Percentiles rank a stretch among this genome's conserved stretches.
These are phyloP conservation scores for Bradypus variegatus DNA, from an alignment of 2,797 vertebrate species.

Conservation along the genomic window DNA sequence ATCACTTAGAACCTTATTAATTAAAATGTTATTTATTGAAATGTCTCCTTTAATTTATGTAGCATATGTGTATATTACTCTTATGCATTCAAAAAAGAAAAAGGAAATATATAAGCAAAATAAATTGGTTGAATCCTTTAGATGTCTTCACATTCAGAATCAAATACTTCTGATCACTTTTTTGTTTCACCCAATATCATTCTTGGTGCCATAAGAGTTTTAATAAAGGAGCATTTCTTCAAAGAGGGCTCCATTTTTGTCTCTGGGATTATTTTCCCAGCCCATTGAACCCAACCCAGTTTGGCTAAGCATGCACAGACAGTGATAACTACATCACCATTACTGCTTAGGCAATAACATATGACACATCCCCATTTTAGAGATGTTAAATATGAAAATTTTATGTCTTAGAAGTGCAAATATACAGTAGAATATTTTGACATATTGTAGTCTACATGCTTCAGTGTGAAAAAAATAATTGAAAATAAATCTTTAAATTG, in stretches of 20 bases:
- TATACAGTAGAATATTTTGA: not conserved
- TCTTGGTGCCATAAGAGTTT: not conserved
- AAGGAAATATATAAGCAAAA: not conserved
- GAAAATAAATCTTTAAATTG: slow-evolving; percentile 11
- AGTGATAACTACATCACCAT: not conserved
- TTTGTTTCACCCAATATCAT: not conserved
- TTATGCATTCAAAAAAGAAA: not conserved
- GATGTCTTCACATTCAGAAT: not conserved
- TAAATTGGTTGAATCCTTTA: not conserved
- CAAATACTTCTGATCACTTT: not conserved
- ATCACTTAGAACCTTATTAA: not conserved
- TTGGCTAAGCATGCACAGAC: not conserved
- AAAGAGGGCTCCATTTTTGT: not conserved
- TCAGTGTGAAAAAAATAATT: not conserved
- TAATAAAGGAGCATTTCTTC: not conserved
- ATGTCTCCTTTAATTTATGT: not conserved
- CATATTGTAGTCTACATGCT: not conserved
- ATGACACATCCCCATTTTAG: not conserved
- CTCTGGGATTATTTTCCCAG: not conserved
- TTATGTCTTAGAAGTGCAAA: not conserved
- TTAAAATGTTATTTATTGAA: not conserved
- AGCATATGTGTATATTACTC: not conserved
- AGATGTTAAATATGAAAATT: not conserved
- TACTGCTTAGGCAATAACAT: not conserved
- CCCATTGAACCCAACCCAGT: not conserved